A percentile compares a stretch with the other conserved stretches of the same genome.
Conservation (phyloP, 2,113 vertebrate genomes). For the Podarcis muralis region DNA sequence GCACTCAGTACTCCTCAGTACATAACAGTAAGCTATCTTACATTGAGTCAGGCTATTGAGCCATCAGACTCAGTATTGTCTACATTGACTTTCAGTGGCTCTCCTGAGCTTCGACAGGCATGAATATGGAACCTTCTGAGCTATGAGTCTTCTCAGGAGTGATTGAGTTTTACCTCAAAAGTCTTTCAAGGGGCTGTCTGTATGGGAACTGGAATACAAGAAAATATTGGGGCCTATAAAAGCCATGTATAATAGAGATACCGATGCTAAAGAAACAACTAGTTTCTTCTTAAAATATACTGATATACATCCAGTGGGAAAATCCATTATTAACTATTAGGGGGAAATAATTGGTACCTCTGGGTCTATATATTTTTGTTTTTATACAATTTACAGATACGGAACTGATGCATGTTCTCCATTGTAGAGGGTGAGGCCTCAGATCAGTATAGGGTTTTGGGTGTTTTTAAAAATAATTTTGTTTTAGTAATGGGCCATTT, state of each 20-base stretch:
- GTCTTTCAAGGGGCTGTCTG: not conserved
- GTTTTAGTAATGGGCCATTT: constrained; percentile 28
- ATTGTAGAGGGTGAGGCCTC: not conserved
- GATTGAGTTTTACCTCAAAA: not conserved
- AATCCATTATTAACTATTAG: not conserved
- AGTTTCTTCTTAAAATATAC: not conserved
- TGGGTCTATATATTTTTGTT: not conserved
- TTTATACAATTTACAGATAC: constrained; percentile 1
- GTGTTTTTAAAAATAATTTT: not conserved
- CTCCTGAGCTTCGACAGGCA: no score
- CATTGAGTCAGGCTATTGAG: no score
- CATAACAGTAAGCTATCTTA: no score
- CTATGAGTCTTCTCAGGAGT: no score
- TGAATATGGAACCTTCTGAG: not conserved
- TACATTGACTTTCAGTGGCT: no score
- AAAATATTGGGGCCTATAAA: not conserved
- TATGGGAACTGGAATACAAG: not conserved
- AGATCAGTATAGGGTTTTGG: not conserved
- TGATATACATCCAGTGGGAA: not conserved
- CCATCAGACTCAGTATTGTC: no score
- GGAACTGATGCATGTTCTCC: not conserved
- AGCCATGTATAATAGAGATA: not conserved
- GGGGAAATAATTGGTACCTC: constrained; percentile 8
- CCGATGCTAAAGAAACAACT: not conserved
- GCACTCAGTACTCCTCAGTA: no score